These are phyloP conservation scores for Adelphocoris suturalis DNA, from an alignment of 2,888 invertebrate genomes.

Conservation along the genomic window DNA sequence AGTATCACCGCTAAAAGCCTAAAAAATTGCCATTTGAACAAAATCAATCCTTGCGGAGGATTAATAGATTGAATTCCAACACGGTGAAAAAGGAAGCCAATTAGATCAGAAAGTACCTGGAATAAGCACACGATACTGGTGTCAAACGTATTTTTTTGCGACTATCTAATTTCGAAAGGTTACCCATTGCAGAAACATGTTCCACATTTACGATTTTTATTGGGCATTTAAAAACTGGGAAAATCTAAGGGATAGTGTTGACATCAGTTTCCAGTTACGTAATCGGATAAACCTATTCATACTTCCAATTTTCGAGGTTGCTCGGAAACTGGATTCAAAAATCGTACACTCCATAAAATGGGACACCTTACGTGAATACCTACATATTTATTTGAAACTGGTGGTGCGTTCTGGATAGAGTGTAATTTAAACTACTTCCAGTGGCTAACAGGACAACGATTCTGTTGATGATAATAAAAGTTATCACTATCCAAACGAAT, in stretches of 20 bases:
- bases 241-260: neutral
- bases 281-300: neutral
- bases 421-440: too few species aligned
- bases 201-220: neutral
- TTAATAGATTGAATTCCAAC: neutral
- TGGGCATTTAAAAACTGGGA: neutral
- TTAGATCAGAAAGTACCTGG: neutral
- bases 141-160: neutral
- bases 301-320: too few species aligned
- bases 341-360: too few species aligned
- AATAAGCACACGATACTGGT: neutral
- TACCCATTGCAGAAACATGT: neutral
- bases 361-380: too few species aligned
- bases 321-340: too few species aligned
- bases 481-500: too few species aligned
- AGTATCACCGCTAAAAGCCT: too few species aligned
- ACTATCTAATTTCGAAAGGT: neutral
- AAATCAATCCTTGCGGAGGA: neutral
- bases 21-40: neutral
- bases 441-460: too few species aligned
- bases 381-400: too few species aligned
- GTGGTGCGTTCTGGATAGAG: too few species aligned
- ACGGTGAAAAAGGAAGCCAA: slow-evolving; percentile 2
- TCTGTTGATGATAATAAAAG: too few species aligned
- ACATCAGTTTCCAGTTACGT: neutral